Conservation (phyloP, 2,113 vertebrate species). For the Hassar affinis region DNA sequence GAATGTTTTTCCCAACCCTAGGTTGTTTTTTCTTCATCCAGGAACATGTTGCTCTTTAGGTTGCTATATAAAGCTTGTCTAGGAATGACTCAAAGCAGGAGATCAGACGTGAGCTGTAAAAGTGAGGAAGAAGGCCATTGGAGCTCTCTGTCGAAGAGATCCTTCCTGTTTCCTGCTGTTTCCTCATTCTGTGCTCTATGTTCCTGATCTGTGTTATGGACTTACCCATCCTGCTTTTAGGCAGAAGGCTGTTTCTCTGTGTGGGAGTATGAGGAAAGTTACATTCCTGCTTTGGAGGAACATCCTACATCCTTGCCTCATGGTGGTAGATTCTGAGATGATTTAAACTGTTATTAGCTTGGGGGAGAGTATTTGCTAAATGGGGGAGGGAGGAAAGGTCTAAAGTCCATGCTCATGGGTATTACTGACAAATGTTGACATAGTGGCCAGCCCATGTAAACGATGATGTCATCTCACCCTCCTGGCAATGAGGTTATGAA, state of each 20-base stretch:
- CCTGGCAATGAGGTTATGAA: conserved; percentile 19
- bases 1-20: conserved; percentile 19
- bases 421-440: conserved; percentile 48
- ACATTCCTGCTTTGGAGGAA: conserved; percentile 13
- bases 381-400: neutral
- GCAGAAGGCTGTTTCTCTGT: conserved; percentile 8
- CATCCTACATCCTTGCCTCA: conserved; percentile 19
- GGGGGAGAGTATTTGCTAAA: neutral
- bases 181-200: conserved; percentile 50
- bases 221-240: conserved; percentile 29
- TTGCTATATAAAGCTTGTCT: conserved; percentile 37
- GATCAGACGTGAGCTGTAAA: conserved; percentile 5
- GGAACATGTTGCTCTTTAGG: conserved; percentile 20
- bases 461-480: conserved; percentile 35
- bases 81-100: conserved; percentile 39
- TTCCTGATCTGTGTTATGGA: conserved; percentile 17
- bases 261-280: conserved; percentile 17
- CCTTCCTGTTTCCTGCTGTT: conserved; percentile 44
- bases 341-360: conserved; percentile 22
- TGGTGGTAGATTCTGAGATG: neutral
- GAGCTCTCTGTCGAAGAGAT: conserved; percentile 50
- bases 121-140: conserved; percentile 55
- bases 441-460: conserved; percentile 35
- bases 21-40: conserved; percentile 27
- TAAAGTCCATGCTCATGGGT: conserved; percentile 9